Evolutionary conservation across 2,797 vertebrate genomes (phyloP).

Genomic region (Myotis vivesi): DNA sequence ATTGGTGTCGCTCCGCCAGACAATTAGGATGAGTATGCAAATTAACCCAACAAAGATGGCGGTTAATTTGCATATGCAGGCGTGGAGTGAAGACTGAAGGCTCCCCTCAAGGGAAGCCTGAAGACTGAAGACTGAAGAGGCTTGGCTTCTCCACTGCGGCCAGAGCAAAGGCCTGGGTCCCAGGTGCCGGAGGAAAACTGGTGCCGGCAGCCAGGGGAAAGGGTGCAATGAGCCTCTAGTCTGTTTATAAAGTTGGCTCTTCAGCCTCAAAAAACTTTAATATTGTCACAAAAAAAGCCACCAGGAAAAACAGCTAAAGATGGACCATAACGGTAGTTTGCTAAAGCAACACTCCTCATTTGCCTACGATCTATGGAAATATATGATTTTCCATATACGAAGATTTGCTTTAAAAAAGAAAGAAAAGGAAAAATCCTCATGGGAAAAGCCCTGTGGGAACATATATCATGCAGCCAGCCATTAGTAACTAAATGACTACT

Average conservation of each 20-base stretch:
- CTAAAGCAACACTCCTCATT: constrained; percentile 6
- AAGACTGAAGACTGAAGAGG: too few relatives aligned
- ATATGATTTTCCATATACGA: constrained; percentile 7
- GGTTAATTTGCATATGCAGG: too few relatives aligned
- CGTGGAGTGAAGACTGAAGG: too few relatives aligned
- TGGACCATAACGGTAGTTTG: background rate
- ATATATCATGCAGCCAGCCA: background rate
- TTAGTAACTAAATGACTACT: constrained; percentile 22
- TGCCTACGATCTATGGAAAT: background rate
- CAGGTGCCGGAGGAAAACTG: too few relatives aligned
- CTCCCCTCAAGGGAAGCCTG: too few relatives aligned
- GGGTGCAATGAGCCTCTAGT: too few relatives aligned
- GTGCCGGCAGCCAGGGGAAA: too few relatives aligned
- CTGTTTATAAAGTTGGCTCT: constrained; percentile 38
- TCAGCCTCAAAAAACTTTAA: background rate
- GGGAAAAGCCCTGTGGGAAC: constrained; percentile 1
- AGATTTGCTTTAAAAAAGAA: constrained; percentile 22
- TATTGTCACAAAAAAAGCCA: background rate
- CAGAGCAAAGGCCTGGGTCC: too few relatives aligned
- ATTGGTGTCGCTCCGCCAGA: too few relatives aligned
- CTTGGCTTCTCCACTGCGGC: too few relatives aligned
- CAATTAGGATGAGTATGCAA: too few relatives aligned
- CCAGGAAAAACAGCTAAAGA: background rate
- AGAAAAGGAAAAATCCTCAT: background rate
- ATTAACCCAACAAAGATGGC: too few relatives aligned